Conservation (phyloP, 2,888 invertebrate species). For the Calameuta filiformis region DNA sequence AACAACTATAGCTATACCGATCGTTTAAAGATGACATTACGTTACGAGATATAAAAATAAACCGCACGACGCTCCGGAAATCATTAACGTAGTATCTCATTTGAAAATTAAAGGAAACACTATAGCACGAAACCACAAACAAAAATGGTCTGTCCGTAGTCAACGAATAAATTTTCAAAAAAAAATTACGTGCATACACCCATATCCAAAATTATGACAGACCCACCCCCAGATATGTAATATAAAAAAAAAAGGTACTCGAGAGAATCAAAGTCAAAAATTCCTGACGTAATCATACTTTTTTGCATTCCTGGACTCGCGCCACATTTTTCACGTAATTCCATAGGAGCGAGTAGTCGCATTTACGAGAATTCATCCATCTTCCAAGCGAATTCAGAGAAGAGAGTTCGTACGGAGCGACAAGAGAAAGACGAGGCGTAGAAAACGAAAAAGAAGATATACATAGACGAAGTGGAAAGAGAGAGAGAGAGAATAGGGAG, state of each 20-base stretch:
- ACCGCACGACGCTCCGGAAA: background rate
- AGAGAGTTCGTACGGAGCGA: conserved; percentile 14
- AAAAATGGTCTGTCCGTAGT: too few relatives aligned
- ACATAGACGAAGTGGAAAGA: conserved; percentile 15
- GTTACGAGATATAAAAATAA: background rate
- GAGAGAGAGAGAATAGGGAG: conserved; percentile 8
- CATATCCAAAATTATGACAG: background rate
- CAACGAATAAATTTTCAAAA: too few relatives aligned
- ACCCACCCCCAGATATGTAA: background rate
- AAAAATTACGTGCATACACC: background rate
- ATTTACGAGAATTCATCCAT: conserved; percentile 6
- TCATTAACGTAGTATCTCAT: background rate
- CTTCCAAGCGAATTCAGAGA: conserved; percentile 19
- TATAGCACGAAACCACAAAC: too few relatives aligned
- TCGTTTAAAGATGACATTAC: background rate
- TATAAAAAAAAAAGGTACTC: background rate
- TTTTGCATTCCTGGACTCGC: conserved; percentile 36
- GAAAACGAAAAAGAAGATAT: background rate
- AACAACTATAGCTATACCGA: background rate
- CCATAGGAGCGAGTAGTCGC: background rate
- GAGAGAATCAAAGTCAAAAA: background rate
- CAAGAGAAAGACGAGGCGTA: background rate
- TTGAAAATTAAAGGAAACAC: background rate
- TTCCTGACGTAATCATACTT: background rate
- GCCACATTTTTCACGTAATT: conserved; percentile 48